These are phyloP conservation scores for Lithosia quadra DNA, from an alignment of 2,888 invertebrate species.

Conservation along the genomic window DNA sequence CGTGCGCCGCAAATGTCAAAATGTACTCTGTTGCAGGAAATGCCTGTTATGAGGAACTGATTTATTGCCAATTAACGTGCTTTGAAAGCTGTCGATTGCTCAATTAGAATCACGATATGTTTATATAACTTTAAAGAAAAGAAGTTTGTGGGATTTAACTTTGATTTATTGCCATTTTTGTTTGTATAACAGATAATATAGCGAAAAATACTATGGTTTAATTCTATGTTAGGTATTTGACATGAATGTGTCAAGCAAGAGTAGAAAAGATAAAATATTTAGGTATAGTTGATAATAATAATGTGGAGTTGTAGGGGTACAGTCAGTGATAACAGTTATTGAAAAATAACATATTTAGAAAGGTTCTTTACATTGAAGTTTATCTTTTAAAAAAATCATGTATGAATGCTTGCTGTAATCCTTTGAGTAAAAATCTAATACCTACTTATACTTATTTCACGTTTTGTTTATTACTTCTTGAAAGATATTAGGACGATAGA, in stretches of 20 bases:
- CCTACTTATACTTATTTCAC: too few relatives aligned
- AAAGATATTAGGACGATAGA: too few relatives aligned
- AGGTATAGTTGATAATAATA: too few relatives aligned
- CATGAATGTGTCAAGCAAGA: not conserved
- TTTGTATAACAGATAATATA: too few relatives aligned
- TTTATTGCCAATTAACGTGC: slow-evolving; percentile 47
- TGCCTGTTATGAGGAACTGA: slow-evolving; percentile 45
- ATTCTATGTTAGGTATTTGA: too few relatives aligned
- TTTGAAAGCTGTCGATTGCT: slow-evolving; percentile 38
- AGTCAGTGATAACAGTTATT: not conserved
- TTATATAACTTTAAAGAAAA: not conserved
- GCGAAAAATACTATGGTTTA: not conserved
- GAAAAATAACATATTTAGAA: not conserved
- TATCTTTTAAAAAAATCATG: too few relatives aligned
- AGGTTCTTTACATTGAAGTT: not conserved
- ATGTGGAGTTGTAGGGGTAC: not conserved
- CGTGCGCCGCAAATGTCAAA: slow-evolving; percentile 74
- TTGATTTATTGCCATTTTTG: not conserved
- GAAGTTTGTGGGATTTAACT: not conserved
- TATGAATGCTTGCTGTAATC: not conserved
- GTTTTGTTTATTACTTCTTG: not conserved
- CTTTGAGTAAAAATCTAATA: not conserved
- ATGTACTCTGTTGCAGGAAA: slow-evolving; percentile 56
- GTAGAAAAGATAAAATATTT: not conserved
- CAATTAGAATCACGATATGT: slow-evolving; percentile 20